Base-by-base conservation (phyloP, 1,140 invertebrate genomes). In the Conus ventricosus region DNA sequence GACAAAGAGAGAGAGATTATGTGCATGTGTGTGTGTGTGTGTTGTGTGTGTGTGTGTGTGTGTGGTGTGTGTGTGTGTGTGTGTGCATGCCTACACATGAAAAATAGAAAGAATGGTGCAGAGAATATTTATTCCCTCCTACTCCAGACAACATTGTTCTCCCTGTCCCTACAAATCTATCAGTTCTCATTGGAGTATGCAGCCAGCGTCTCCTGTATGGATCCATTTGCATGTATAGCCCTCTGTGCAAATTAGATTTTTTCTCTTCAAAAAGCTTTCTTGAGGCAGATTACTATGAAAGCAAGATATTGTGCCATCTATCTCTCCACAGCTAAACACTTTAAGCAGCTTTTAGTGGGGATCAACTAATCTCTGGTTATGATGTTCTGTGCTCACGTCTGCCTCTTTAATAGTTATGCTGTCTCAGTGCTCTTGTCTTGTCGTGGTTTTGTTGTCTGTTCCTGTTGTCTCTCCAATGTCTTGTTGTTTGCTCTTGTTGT, bases 21-120 rank as follows among this genome's bases (percentile, higher is more conserved):
- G 39, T 39, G 39, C 39, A 39, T 39, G 39, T 39, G 39, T 39
- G 39, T 39, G 39, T 39, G 39, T 39, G 39, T 39, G 39, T 39
- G 39, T 39, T 80, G 76, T 80, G 76, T 51, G 39, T 80, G 76
- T 80, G 76, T 80, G 39, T 80, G 76, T 25, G n/a, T 51, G 39
- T 27, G 39, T 51, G 39, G n/a, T 80, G 76, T 80, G 76, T 51
- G 39, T 80, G 39, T 80, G 76, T 80, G 39, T 51, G 39, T 80
- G 76, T 4, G 60, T 63, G 60, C 60, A 63, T 63, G 60, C 60
- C 10, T 63, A n/a, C 17, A 63, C 11, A 20, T 63, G 39, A 39
- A 39, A 39, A 39, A 39, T 3, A 39, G 39, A 39, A 39, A 39
- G 39, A 39, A 39, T 1, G 39, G 39, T 39, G 39, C 39, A 39